Evolutionary conservation across 2,888 invertebrate genomes (phyloP).

Genomic region (Netelia fuscicornis): DNA sequence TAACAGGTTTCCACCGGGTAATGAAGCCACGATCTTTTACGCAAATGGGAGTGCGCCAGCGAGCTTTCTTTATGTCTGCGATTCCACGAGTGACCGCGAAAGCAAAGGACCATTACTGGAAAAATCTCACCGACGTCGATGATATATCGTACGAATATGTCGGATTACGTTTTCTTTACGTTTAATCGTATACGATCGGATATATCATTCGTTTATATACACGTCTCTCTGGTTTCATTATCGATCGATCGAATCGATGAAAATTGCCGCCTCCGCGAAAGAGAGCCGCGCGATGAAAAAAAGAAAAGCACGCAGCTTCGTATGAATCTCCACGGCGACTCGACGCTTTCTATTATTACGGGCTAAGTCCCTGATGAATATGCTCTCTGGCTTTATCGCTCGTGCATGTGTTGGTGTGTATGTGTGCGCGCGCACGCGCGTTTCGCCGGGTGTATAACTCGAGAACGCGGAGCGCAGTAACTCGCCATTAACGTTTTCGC

Average conservation of each 20-base stretch:
- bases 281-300: background rate
- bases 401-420: conserved; percentile 51
- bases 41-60: conserved; percentile 10
- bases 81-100: conserved; percentile 43
- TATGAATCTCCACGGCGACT: conserved; percentile 9
- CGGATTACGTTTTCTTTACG: background rate
- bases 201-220: conserved; percentile 22
- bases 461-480: conserved; percentile 78
- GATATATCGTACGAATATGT: background rate
- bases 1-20: conserved; percentile 81
- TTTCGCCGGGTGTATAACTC: conserved; percentile 54
- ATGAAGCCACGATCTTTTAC: conserved; percentile 78
- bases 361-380: conserved; percentile 64
- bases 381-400: conserved; percentile 22
- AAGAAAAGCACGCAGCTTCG: background rate
- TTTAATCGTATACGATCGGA: conserved; percentile 26
- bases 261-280: conserved; percentile 42
- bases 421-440: conserved; percentile 41
- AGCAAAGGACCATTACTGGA: conserved; percentile 1
- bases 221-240: conserved; percentile 8
- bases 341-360: conserved; percentile 58
- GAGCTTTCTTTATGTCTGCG: conserved; percentile 56
- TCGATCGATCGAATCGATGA: conserved; percentile 41
- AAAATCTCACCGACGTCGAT: conserved; percentile 3
- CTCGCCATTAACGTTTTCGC: conserved; percentile 81